Evolutionary conservation across 2,888 invertebrate genomes (phyloP).

Genomic region (Acanthosepion pharaonis): DNA sequence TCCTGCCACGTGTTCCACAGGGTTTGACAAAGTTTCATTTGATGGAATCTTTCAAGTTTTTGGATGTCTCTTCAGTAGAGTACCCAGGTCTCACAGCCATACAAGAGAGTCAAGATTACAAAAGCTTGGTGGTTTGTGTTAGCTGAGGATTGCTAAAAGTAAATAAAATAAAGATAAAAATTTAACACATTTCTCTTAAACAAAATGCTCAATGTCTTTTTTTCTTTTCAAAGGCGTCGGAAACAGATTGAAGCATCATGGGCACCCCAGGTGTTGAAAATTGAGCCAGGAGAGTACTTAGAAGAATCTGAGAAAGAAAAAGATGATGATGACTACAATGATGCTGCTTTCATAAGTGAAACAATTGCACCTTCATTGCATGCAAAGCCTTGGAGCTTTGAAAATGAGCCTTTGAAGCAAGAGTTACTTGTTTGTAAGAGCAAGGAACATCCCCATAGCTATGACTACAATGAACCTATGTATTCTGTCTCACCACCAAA

Average conservation of each 20-base stretch:
- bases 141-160: too few relatives aligned
- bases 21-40: too few relatives aligned
- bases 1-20: too few relatives aligned
- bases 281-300: conserved; percentile 63
- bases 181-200: background rate
- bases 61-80: too few relatives aligned
- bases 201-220: background rate
- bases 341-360: background rate
- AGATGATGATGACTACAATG: conserved; percentile 53
- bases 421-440: background rate
- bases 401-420: background rate
- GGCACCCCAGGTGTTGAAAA: conserved; percentile 69
- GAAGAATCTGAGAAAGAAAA: conserved; percentile 55
- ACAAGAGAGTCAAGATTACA: too few relatives aligned
- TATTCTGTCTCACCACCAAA: background rate
- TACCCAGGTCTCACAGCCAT: too few relatives aligned
- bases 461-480: background rate
- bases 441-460: background rate
- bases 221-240: conserved; percentile 59
- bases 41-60: too few relatives aligned
- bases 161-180: too few relatives aligned
- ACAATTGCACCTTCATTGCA: background rate
- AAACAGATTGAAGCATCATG: conserved; percentile 61
- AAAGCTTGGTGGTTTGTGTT: too few relatives aligned
- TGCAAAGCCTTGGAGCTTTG: background rate